These are phyloP conservation scores for Isaurus tuberculatus DNA, from an alignment of 92 coral and sea anemone genomes.

Conservation along the genomic window DNA sequence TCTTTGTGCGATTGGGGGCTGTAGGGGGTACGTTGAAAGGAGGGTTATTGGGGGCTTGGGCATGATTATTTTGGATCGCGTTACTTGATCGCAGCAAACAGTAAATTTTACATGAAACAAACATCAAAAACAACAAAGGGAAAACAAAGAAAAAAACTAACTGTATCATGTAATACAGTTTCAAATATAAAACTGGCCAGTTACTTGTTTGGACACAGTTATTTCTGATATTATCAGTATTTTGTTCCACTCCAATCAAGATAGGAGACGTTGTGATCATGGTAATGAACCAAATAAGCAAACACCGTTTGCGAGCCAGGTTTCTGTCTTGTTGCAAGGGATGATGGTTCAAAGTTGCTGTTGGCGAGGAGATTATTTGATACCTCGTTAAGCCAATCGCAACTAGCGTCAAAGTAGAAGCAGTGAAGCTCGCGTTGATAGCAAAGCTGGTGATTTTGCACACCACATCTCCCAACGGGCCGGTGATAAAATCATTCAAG, in stretches of 20 bases:
- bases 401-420: background rate
- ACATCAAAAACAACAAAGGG: background rate
- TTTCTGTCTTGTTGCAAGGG: background rate
- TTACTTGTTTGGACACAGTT: background rate
- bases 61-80: background rate
- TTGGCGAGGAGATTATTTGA: too few species aligned
- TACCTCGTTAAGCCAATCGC: too few species aligned
- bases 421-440: background rate
- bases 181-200: background rate
- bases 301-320: conserved; percentile 6
- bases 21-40: background rate
- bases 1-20: background rate
- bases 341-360: too few species aligned
- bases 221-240: background rate
- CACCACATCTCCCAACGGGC: too few species aligned
- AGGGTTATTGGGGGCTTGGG: background rate
- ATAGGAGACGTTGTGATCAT: background rate
- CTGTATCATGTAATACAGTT: background rate
- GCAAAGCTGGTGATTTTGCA: conserved; percentile 3
- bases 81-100: background rate
- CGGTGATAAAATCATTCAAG: background rate
- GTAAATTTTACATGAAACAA: background rate
- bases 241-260: background rate
- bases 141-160: background rate
- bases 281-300: conserved; percentile 15